Evolutionary conservation across 2,113 vertebrate genomes (phyloP).

Genomic region (Lepisosteus oculatus): DNA sequence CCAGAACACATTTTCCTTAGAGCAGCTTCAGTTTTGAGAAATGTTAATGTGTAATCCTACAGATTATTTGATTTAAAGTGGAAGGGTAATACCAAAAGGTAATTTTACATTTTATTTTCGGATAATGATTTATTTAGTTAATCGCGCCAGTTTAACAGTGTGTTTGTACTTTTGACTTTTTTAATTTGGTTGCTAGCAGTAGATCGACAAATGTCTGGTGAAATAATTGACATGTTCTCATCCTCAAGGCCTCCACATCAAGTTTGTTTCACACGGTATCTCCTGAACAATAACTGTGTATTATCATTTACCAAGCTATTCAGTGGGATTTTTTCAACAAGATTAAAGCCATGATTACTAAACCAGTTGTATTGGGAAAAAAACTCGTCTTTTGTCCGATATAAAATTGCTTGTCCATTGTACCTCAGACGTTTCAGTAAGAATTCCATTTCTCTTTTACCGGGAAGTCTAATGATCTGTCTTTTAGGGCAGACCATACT

Average conservation of each 20-base stretch:
- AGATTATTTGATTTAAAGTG: too few relatives aligned
- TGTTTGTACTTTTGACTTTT: too few relatives aligned
- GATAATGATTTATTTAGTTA: too few relatives aligned
- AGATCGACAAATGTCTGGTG: background rate
- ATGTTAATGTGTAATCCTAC: too few relatives aligned
- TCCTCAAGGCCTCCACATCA: conserved; percentile 1
- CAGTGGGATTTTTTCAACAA: background rate
- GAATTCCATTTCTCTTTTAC: background rate
- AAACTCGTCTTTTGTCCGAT: background rate
- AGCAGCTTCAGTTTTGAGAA: too few relatives aligned
- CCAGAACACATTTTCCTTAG: too few relatives aligned
- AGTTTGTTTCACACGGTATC: conserved; percentile 7
- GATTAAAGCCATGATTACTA: background rate
- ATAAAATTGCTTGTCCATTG: conserved; percentile 8
- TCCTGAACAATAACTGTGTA: background rate
- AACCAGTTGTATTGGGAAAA: background rate
- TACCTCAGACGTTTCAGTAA: background rate
- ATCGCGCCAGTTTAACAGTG: too few relatives aligned
- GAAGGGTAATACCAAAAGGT: too few relatives aligned
- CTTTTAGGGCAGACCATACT: too few relatives aligned
- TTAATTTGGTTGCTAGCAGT: too few relatives aligned
- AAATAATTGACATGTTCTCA: conserved; percentile 3
- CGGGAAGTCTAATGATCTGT: too few relatives aligned
- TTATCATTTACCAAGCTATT: background rate
- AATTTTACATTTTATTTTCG: too few relatives aligned